phyloP scores from a whole-genome alignment of 2,888 invertebrate species.

The Conchocele bisecta region DNA sequence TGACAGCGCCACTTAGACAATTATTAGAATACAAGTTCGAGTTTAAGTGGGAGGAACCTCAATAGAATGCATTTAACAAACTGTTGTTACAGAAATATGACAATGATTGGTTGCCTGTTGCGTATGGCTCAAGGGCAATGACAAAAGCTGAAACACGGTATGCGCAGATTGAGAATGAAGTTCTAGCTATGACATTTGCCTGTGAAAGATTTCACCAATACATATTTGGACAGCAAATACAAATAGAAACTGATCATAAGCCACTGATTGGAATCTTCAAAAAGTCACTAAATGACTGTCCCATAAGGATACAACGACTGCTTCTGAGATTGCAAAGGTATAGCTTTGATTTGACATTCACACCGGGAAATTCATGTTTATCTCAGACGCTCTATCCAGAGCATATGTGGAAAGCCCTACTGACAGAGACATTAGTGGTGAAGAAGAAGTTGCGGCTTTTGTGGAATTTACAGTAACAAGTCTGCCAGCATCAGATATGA shows the following conservation, averaged over 20 bases:
- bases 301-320: too few species aligned
- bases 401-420: background rate
- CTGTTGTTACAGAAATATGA: conserved; percentile 16
- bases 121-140: conserved; percentile 11
- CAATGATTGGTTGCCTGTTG: conserved; percentile 17
- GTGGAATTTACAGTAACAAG: conserved; percentile 3
- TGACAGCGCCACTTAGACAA: too few species aligned
- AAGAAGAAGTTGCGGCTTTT: conserved; percentile 17
- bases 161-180: conserved; percentile 21
- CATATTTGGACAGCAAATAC: conserved; percentile 9
- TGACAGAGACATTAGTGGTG: background rate
- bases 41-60: conserved; percentile 15
- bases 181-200: conserved; percentile 23
- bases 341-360: background rate
- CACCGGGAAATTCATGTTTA: background rate
- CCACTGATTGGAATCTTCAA: conserved; percentile 21
- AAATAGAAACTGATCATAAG: conserved; percentile 27
- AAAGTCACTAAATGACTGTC: too few species aligned
- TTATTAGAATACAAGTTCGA: conserved; percentile 6
- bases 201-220: conserved; percentile 33
- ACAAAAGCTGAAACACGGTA: conserved; percentile 13
- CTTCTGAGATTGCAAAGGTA: too few species aligned
- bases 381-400: background rate
- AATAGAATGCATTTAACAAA: conserved; percentile 21
- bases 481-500: conserved; percentile 2